phyloP scores from a whole-genome alignment of 2,888 invertebrate species.

The Aspidapion aeneum region DNA sequence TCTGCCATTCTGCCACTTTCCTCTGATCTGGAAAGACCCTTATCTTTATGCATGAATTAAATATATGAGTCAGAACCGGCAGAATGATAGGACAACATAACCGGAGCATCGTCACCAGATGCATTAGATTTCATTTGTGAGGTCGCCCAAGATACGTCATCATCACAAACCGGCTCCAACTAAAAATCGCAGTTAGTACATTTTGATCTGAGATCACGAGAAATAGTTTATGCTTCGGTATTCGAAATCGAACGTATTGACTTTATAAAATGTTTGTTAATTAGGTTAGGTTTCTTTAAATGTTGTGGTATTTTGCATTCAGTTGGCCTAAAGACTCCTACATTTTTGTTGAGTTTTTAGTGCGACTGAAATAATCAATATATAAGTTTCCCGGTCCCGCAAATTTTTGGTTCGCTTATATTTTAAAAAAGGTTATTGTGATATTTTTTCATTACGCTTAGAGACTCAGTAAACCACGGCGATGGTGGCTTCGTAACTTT shows the following conservation, averaged over 20 bases:
- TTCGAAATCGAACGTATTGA: background rate
- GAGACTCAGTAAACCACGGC: background rate
- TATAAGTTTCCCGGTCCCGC: background rate
- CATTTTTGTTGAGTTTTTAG: background rate
- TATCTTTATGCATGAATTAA: background rate
- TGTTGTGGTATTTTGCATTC: background rate
- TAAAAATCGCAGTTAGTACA: background rate
- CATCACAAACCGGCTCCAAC: background rate
- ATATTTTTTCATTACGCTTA: background rate
- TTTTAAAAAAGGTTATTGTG: background rate
- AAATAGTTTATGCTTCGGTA: background rate
- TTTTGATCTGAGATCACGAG: background rate
- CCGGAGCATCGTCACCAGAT: background rate
- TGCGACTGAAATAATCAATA: background rate
- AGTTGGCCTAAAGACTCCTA: background rate
- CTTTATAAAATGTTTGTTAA: background rate
- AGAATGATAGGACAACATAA: background rate
- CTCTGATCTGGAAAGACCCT: background rate
- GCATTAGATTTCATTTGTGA: background rate
- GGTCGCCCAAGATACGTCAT: background rate
- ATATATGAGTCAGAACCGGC: background rate
- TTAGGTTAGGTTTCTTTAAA: background rate
- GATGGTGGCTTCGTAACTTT: background rate
- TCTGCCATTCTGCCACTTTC: background rate
- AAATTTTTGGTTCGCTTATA: background rate